Base-by-base conservation (phyloP, 2,113 vertebrate genomes). In the Marmota monax region DNA sequence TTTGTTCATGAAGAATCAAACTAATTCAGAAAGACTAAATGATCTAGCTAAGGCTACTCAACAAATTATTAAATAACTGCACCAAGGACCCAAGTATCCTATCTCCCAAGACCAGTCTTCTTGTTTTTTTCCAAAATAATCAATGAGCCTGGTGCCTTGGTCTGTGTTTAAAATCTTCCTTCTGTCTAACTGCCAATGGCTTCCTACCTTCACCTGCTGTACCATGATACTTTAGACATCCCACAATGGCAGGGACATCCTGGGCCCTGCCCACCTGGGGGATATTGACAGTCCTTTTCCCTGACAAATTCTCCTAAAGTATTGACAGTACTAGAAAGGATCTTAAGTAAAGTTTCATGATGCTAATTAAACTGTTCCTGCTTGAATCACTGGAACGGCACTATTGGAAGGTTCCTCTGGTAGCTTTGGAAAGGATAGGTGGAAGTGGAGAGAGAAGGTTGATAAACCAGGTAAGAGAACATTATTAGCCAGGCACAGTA, bases 1-100 rank as follows among this genome's bases (percentile, higher is more conserved):
- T 42, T 84, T 91, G 27, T 84, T 95, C 37, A 48, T 67, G 12
- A 97, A 83, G n/a, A 95, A 82, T 56, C 29, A 13, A 61, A 39
- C 16, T 70, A 88, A 84, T 39, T 92, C 65, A 84, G 73, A 92
- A 42, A 78, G 6, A 74, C 13, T 79, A 88, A 91, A 78, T 72
- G 25, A 78, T n/a, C 34, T 2, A 80, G n/a, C n/a, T 88, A 88
- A 85, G 56, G 25, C 37, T 80, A 13, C 37, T 92, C 78, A 61
- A 53, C 7, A 74, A 74, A 76, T 85, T 63, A 88, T 74, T 73
- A 79, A 84, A 58, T 6, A 94, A 1, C 11, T 69, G 14, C 17
- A 76, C 34, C 17, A 39, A 95, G 17, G 34, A 61, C 22, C 56
- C 77, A 78, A n/a, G 45, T 32, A 51, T 12, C 39, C 63, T 67